phyloP scores from a whole-genome alignment of 2,888 invertebrate species.

The Hesperia comma region DNA sequence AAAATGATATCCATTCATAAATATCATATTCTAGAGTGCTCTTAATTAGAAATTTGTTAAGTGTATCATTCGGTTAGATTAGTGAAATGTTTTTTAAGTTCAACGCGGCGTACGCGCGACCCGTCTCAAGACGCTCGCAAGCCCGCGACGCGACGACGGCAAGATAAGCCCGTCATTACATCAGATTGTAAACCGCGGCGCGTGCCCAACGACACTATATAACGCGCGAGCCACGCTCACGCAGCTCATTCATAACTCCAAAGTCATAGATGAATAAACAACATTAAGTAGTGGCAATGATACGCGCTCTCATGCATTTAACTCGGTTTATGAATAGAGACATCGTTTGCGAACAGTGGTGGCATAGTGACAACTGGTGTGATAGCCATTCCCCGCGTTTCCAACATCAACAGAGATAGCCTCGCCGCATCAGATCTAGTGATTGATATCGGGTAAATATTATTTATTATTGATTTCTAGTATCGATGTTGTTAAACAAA shows the following conservation, averaged over 20 bases:
- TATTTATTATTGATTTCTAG: constrained; percentile 53
- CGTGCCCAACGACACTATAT: constrained; percentile 54
- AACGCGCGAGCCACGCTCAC: constrained; percentile 53
- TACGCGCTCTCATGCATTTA: constrained; percentile 77
- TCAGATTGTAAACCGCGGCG: constrained; percentile 24
- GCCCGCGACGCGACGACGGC: background rate
- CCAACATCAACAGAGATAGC: constrained; percentile 78
- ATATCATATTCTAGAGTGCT: no score
- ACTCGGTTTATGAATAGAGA: constrained; percentile 63
- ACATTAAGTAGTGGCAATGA: constrained; percentile 79
- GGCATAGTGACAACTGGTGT: constrained; percentile 81
- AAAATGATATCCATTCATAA: no score
- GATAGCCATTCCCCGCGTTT: constrained; percentile 77
- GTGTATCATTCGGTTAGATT: background rate
- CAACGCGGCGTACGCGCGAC: background rate
- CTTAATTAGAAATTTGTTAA: no score
- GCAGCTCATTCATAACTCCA: constrained; percentile 70
- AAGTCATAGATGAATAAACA: constrained; percentile 71
- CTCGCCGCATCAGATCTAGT: constrained; percentile 58
- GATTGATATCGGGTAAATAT: constrained; percentile 76
- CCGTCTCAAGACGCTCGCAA: background rate
- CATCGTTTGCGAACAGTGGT: constrained; percentile 76
- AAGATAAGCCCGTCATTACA: constrained; percentile 30
- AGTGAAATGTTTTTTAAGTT: background rate
- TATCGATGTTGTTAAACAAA: constrained; percentile 27